These are phyloP conservation scores for Prionailurus viverrinus DNA, from an alignment of 2,113 vertebrate genomes.

Conservation along the genomic window DNA sequence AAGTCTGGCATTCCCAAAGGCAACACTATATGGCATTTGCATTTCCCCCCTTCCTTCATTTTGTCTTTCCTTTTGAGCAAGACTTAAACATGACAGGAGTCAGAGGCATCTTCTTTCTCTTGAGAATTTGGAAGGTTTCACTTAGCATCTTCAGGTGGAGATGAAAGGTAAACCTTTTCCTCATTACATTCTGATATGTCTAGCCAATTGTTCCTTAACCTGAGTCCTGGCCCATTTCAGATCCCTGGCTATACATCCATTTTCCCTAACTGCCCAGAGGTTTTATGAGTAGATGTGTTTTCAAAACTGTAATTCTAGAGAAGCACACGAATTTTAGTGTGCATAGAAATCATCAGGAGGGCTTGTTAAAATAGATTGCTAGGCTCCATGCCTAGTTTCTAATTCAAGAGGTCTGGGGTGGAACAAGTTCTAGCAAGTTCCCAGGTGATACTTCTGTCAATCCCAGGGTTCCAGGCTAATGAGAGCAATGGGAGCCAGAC, in stretches of 20 bases:
- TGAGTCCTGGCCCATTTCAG: background rate
- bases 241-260: background rate
- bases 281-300: conserved; percentile 11
- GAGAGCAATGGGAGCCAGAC: background rate
- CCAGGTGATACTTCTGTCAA: background rate
- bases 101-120: background rate
- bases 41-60: background rate
- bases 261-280: background rate
- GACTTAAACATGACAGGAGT: background rate
- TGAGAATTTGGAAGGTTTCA: conserved; percentile 9
- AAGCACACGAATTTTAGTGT: conserved; percentile 6
- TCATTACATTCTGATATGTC: background rate
- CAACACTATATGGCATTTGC: background rate
- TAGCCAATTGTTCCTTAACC: background rate
- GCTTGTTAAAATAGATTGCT: background rate
- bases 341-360: background rate
- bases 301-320: background rate
- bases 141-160: background rate
- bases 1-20: background rate
- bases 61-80: conserved; percentile 36
- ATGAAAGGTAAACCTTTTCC: background rate
- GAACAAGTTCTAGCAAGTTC: background rate
- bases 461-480: background rate
- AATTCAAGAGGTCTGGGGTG: background rate
- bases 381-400: background rate